phyloP scores from a whole-genome alignment of 2,888 invertebrate genomes.

The Philopedon plagiatum region DNA sequence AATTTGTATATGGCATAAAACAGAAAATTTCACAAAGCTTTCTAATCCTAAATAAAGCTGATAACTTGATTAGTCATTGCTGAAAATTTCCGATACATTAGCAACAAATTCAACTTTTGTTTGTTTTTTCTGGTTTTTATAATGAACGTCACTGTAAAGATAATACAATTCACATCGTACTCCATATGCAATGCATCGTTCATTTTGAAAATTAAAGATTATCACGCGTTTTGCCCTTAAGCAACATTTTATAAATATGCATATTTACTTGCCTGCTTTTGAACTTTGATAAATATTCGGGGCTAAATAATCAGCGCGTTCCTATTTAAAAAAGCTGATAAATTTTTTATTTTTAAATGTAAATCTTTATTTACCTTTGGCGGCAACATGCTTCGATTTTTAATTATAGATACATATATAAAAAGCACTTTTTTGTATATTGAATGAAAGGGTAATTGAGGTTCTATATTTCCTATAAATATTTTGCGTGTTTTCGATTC shows the following conservation, averaged over 20 bases:
- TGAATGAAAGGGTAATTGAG: too few relatives aligned
- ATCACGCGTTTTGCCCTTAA: constrained; percentile 4
- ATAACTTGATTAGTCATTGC: too few relatives aligned
- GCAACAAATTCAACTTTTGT: too few relatives aligned
- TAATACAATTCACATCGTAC: not conserved
- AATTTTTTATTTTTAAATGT: not conserved
- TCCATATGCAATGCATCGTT: constrained; percentile 7
- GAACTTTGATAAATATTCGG: constrained; percentile 2
- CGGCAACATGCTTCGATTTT: too few relatives aligned
- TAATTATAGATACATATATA: too few relatives aligned
- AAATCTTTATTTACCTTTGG: not conserved
- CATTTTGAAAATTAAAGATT: constrained; percentile 2
- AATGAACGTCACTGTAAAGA: not conserved
- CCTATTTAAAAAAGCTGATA: not conserved
- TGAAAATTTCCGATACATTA: too few relatives aligned
- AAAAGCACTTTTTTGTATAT: too few relatives aligned
- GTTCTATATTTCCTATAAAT: too few relatives aligned
- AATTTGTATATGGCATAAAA: too few relatives aligned
- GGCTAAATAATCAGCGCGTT: not conserved
- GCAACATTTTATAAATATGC: constrained; percentile 17
- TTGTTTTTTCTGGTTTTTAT: not conserved
- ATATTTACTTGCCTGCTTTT: not conserved
- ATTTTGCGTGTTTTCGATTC: too few relatives aligned
- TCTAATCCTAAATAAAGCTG: too few relatives aligned
- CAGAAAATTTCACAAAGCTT: too few relatives aligned